Percentiles rank a stretch among this genome's conserved stretches.
These are phyloP conservation scores for Paramormyrops hopkinsi DNA, from an alignment of 2,797 vertebrate species.

Conservation along the genomic window DNA sequence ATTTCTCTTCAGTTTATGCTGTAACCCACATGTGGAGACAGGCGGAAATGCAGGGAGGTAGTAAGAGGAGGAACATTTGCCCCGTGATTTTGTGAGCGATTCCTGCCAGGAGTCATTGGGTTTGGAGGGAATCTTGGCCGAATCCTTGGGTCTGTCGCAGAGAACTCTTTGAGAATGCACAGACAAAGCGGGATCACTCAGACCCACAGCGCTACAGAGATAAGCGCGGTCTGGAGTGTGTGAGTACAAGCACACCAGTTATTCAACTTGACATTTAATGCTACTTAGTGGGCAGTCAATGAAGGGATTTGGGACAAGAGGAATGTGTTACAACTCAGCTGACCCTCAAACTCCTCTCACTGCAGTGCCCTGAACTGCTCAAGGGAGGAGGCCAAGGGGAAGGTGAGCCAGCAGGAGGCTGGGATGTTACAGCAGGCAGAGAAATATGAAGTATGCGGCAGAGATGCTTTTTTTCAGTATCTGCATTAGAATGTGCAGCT, in stretches of 20 bases:
- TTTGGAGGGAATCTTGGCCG: slow-evolving; percentile 37
- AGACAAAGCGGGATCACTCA: slow-evolving; percentile 35
- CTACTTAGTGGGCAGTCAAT: slow-evolving; percentile 44
- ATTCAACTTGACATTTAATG: slow-evolving; percentile 45
- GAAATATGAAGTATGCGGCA: background rate
- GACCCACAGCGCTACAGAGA: slow-evolving; percentile 29
- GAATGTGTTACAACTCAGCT: slow-evolving; percentile 33
- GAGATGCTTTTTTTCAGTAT: background rate
- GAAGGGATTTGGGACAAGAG: slow-evolving; percentile 33
- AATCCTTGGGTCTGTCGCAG: slow-evolving; percentile 24
- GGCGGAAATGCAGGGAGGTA: background rate
- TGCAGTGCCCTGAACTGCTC: slow-evolving; percentile 20
- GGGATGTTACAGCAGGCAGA: background rate
- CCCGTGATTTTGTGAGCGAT: slow-evolving; percentile 18
- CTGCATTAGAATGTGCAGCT: background rate
- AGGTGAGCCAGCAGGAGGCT: background rate
- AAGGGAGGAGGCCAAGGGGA: slow-evolving; percentile 20
- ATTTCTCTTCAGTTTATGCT: background rate
- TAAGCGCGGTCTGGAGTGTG: slow-evolving; percentile 35
- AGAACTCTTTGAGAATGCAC: slow-evolving; percentile 46
- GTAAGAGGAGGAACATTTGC: background rate
- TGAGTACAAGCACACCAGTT: slow-evolving; percentile 39
- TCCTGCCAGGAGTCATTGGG: background rate
- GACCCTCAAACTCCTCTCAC: slow-evolving; percentile 35
- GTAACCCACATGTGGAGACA: background rate